Percentiles rank a stretch among this genome's conserved stretches.
phyloP scores from a whole-genome alignment of 2,888 invertebrate species.

The Netelia fuscicornis region DNA sequence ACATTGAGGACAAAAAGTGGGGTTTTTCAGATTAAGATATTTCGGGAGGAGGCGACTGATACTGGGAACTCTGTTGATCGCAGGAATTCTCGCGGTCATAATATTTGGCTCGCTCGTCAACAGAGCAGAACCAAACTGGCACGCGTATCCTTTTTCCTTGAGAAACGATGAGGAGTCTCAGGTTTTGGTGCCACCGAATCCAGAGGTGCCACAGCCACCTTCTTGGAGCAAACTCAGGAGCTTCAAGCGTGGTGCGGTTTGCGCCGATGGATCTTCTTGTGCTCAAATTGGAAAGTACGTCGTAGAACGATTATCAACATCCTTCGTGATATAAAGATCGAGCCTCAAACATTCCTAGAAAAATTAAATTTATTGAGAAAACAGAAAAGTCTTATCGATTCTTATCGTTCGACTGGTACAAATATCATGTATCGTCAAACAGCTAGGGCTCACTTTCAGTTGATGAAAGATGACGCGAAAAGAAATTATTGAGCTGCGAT shows the following conservation, averaged over 20 bases:
- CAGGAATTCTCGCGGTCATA: constrained; percentile 79
- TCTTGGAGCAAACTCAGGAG: constrained; percentile 89
- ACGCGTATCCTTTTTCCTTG: not conserved
- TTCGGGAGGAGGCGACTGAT: constrained; percentile 30
- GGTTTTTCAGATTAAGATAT: constrained; percentile 57
- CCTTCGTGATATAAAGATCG: not conserved
- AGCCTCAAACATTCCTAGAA: not conserved
- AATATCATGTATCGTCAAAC: too few species aligned
- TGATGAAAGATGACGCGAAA: too few species aligned
- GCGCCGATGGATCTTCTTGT: constrained; percentile 91
- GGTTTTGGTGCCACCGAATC: constrained; percentile 88
- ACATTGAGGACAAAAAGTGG: constrained; percentile 37
- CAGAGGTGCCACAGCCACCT: constrained; percentile 87
- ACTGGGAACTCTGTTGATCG: constrained; percentile 48
- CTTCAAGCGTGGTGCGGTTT: constrained; percentile 91
- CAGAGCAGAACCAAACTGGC: constrained; percentile 74
- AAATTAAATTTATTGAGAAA: too few species aligned
- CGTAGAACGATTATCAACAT: not conserved
- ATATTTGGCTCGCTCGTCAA: constrained; percentile 83
- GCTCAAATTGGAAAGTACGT: constrained; percentile 92
- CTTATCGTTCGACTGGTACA: too few species aligned
- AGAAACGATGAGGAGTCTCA: constrained; percentile 75
- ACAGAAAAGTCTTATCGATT: too few species aligned
- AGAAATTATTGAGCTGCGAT: too few species aligned
- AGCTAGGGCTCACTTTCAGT: too few species aligned